phyloP scores from a whole-genome alignment of 2,888 invertebrate genomes.

The Sminthurinus aureus region DNA sequence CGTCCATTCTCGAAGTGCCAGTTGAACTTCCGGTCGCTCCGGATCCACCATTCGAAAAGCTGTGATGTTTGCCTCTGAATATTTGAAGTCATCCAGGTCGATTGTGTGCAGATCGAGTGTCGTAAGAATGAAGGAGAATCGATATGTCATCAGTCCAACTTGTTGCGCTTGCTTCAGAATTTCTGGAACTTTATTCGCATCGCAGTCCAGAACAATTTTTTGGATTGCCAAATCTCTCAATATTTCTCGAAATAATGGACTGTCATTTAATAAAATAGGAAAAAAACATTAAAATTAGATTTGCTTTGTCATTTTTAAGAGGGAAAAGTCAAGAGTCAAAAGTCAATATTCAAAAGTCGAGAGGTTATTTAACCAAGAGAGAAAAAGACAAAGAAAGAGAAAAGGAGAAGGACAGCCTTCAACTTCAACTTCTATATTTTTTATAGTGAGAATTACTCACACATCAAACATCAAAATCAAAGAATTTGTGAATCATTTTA shows the following conservation, averaged over 20 bases:
- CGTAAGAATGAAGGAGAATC: slow-evolving; percentile 92
- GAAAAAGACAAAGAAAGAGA: too few relatives aligned
- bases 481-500: too few relatives aligned
- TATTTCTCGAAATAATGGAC: slow-evolving; percentile 82
- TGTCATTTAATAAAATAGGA: too few relatives aligned
- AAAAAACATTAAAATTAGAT: too few relatives aligned
- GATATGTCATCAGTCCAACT: slow-evolving; percentile 96
- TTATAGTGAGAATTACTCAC: too few relatives aligned
- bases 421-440: too few relatives aligned
- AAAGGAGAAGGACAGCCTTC: too few relatives aligned
- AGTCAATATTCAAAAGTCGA: too few relatives aligned
- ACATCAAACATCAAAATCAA: too few relatives aligned
- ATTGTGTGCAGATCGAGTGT: slow-evolving; percentile 86
- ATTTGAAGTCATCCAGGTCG: slow-evolving; percentile 78
- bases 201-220: slow-evolving; percentile 90
- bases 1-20: slow-evolving; percentile 75
- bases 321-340: too few relatives aligned
- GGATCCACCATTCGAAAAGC: slow-evolving; percentile 73
- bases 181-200: slow-evolving; percentile 81
- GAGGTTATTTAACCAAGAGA: too few relatives aligned
- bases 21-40: slow-evolving; percentile 66
- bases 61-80: slow-evolving; percentile 84
- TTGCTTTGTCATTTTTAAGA: too few relatives aligned
- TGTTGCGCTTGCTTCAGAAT: slow-evolving; percentile 93
- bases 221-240: slow-evolving; percentile 75